Percentiles rank a stretch among this genome's conserved stretches.
These are phyloP conservation scores for Platynereis dumerilii DNA, from an alignment of 2,888 invertebrate species.

Conservation along the genomic window DNA sequence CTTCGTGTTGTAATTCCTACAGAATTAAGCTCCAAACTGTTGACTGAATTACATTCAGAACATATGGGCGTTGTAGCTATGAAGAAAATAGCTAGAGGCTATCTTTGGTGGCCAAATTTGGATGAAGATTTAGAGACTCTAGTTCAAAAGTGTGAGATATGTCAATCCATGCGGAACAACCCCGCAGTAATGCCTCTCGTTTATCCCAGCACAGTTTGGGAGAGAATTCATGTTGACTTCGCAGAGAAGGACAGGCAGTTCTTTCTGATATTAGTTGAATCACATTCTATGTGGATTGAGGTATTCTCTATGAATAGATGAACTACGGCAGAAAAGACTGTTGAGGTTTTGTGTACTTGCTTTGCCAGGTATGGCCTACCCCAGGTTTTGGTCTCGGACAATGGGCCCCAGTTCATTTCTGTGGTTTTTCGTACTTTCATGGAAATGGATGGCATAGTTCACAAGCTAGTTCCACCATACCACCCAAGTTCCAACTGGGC, in stretches of 20 bases:
- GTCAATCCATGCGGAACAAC: slow-evolving; percentile 1
- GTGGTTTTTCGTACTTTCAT: slow-evolving; percentile 12
- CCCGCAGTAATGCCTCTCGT: not conserved
- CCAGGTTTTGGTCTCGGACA: slow-evolving; percentile 14
- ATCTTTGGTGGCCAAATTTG: not conserved
- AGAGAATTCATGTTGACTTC: no score
- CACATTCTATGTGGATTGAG: no score
- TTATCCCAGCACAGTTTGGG: no score
- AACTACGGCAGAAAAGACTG: no score
- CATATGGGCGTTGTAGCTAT: slow-evolving; percentile 3
- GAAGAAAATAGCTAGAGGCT: slow-evolving; percentile 3
- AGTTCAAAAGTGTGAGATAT: not conserved
- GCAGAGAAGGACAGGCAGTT: no score
- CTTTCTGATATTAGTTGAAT: no score
- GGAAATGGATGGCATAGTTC: slow-evolving; percentile 13
- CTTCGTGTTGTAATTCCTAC: not conserved
- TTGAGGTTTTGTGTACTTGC: no score
- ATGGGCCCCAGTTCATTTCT: slow-evolving; percentile 21
- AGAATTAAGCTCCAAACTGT: not conserved
- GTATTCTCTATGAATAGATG: no score
- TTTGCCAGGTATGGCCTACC: slow-evolving; percentile 11
- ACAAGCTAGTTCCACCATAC: slow-evolving; percentile 16
- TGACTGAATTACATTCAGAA: slow-evolving; percentile 4
- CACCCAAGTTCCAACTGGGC: slow-evolving; percentile 14
- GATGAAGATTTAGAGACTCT: not conserved